Conservation (phyloP, 2,888 invertebrate species). For the Macaria liturata region DNA sequence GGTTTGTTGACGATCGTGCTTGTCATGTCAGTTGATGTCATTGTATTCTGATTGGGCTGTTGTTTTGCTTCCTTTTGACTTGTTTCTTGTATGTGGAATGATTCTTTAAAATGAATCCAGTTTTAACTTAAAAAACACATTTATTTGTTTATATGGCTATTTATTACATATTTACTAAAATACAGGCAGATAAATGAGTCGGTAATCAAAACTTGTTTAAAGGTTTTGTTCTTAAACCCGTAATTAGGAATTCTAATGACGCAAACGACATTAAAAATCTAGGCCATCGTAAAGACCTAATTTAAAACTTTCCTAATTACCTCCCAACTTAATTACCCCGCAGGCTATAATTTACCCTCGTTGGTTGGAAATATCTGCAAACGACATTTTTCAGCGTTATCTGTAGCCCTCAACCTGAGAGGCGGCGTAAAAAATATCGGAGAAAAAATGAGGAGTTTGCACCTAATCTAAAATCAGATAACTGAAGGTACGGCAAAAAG, state of each 20-base stretch:
- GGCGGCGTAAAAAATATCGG: constrained; percentile 40
- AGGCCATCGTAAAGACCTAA: constrained; percentile 1
- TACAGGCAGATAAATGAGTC: no score
- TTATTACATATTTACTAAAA: no score
- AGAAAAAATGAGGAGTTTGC: constrained; percentile 58
- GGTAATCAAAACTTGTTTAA: no score
- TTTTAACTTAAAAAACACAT: no score
- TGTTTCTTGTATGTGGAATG: not conserved
- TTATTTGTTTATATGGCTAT: no score
- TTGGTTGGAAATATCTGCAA: constrained; percentile 34
- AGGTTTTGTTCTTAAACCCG: no score
- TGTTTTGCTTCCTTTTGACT: constrained; percentile 1
- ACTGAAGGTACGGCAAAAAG: constrained; percentile 56
- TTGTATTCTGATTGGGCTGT: constrained; percentile 17
- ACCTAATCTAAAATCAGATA: constrained; percentile 73
- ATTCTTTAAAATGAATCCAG: no score
- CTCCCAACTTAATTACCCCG: constrained; percentile 42
- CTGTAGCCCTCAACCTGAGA: constrained; percentile 39
- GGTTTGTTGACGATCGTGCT: constrained; percentile 13
- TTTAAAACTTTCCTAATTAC: constrained; percentile 35
- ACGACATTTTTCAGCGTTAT: constrained; percentile 46
- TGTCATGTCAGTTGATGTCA: constrained; percentile 23
- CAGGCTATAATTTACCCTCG: constrained; percentile 38
- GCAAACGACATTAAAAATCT: no score
- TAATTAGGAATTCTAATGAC: no score